Base-by-base conservation (phyloP, 2,888 invertebrate genomes). In the Andrena minutula region DNA sequence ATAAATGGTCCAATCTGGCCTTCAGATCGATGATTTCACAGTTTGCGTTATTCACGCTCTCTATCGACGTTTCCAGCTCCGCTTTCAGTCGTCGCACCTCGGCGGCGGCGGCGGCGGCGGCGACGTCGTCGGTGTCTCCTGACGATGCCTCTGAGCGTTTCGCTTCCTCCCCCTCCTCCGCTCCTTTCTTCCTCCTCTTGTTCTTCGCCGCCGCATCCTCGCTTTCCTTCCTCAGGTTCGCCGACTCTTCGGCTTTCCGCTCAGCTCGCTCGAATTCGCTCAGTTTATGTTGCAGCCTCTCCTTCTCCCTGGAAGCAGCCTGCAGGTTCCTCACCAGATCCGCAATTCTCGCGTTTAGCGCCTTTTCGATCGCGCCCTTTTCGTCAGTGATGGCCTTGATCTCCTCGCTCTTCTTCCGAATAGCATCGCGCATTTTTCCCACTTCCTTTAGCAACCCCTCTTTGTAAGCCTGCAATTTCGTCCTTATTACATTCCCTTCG, bases 381-480 rank as follows among this genome's bases (percentile, higher is more conserved):
- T 89, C 84, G 10, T n/a, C 49, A 8, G 73, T 51, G 2, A 86
- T 73, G 49, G 58, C 70, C 12, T 65, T 77, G 4, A 89, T 82
- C 49, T 84, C 77, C 2, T 87, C 82, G 58, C 81, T 79, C 16
- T 75, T 87, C 32, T 73, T 83, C 16, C 63, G 69, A 7, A 89
- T 68, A 16, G 60, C 30, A 12, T 73, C 56, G 1, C 82, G 82
- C 74, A 84, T 69, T 68, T 65, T 78, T 1, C 77, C 76, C 41
- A 79, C 66, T 69, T 89, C 88, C 23, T 81, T 69, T 16, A 75
- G 69, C 23, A 83, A 35, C 5, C 56, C 35, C 3, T 79, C 78
- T 65, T 75, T 87, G n/a, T 89, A 88, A 5, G 32, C 28, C 30
- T 53, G 51, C 30, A 88, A 75, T 65, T 83, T 82, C 30, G 71